Evolutionary conservation across 2,797 vertebrate species (phyloP).

Genomic region (Botia almorhae): DNA sequence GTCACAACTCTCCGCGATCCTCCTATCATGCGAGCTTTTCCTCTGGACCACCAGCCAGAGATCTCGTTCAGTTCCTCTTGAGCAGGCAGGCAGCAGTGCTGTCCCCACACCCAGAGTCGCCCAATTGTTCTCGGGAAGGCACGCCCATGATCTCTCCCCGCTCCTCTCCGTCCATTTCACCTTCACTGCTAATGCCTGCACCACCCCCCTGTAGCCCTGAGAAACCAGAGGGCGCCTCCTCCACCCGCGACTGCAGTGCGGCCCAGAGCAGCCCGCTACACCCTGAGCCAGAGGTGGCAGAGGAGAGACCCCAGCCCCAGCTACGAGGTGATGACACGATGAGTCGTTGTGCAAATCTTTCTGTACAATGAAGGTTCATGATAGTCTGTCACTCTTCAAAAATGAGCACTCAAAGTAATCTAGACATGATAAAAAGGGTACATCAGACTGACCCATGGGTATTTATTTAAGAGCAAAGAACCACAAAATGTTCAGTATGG

Average conservation of each 20-base stretch:
- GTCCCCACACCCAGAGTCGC: constrained; percentile 64
- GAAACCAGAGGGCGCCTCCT: constrained; percentile 61
- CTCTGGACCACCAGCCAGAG: constrained; percentile 62
- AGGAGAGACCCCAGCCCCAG: constrained; percentile 82
- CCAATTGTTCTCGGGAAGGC: constrained; percentile 61
- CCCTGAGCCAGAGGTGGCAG: constrained; percentile 80
- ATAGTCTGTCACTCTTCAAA: too few relatives aligned
- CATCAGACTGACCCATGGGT: too few relatives aligned
- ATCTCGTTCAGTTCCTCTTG: constrained; percentile 83
- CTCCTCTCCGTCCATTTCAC: constrained; percentile 64
- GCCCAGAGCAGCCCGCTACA: constrained; percentile 86
- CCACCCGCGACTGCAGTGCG: constrained; percentile 76
- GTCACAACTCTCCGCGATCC: constrained; percentile 51
- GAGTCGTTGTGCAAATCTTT: too few relatives aligned
- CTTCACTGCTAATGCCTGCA: constrained; percentile 65
- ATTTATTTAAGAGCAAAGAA: too few relatives aligned
- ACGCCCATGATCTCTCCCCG: constrained; percentile 71
- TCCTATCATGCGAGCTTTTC: constrained; percentile 62
- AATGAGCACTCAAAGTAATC: too few relatives aligned
- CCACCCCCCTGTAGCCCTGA: constrained; percentile 67
- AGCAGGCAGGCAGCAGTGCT: constrained; percentile 78
- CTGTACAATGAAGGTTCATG: too few relatives aligned
- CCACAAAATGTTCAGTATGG: too few relatives aligned
- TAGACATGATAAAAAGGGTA: too few relatives aligned
- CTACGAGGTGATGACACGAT: constrained; percentile 80